Evolutionary conservation across 2,113 vertebrate genomes (phyloP).

Genomic region (Halichoerus grypus): DNA sequence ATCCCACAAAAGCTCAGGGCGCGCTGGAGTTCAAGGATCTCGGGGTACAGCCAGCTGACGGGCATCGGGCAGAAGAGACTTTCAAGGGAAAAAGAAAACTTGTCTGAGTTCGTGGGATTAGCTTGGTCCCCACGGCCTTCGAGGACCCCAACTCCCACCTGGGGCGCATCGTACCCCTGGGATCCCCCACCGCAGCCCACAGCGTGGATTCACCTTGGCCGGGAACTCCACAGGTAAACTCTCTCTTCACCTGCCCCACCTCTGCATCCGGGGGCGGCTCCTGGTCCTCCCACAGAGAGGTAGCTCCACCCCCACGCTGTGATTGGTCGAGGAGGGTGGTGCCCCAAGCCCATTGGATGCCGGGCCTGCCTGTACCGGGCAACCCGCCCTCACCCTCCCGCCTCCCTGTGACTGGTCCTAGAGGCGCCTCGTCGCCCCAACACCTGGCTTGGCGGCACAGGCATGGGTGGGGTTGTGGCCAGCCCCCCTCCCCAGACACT

Average conservation of each 20-base stretch:
- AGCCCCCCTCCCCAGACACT: too few species aligned
- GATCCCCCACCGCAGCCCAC: too few species aligned
- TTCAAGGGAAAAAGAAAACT: neutral
- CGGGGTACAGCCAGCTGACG: neutral
- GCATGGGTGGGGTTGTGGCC: neutral
- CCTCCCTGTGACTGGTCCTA: neutral
- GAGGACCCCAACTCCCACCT: neutral
- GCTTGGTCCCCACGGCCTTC: neutral
- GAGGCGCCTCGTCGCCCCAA: neutral
- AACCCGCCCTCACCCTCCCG: neutral
- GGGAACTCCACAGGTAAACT: neutral
- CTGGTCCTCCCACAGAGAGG: neutral
- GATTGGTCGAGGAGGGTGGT: neutral
- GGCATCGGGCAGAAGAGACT: neutral
- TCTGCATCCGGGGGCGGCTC: neutral
- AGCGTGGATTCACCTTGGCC: neutral
- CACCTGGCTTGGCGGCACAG: conserved; percentile 10
- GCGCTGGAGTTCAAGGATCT: neutral
- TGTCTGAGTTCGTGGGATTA: neutral
- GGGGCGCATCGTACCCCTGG: neutral
- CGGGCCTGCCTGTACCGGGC: conserved; percentile 39
- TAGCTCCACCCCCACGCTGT: neutral
- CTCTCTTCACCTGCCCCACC: neutral
- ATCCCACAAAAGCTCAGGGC: neutral
- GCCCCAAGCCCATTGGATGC: conserved; percentile 31